Base-by-base conservation (phyloP, 1,140 invertebrate genomes). In the Drosophila navojoa region DNA sequence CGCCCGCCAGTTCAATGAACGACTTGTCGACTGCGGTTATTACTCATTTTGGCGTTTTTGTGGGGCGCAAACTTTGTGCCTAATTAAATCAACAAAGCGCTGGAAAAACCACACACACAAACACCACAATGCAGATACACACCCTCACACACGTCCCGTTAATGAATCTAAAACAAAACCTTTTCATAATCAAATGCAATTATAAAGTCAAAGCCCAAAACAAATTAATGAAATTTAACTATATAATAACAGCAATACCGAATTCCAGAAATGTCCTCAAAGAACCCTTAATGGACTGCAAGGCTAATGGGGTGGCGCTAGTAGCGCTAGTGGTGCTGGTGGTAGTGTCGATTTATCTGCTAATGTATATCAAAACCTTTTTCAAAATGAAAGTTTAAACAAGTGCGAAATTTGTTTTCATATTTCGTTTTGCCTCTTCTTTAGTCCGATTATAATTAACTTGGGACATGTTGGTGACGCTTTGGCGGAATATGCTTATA, bases 71-170 rank as follows among this genome's bases (percentile, higher is more conserved):
- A 71, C 49, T 71, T 81, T 82, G 87, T 86, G 70, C 66, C 79
- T 87, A 86, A 86, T 86, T 86, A 87, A 87, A 74, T 72, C 71
- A 76, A 76, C 71, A 70, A 80, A 87, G 63, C 76, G 81, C 44
- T 63, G 53, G 40, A 62, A 81, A 77, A 63, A 63, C 80, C 72
- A 68, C 57, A 76, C 32, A 59, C 9, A n/a, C 42, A 54, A 25
- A 49, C 16, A 19, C 45, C 25, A 16, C 49, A 25, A 22, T 22
- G 19, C 19, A 22, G 19, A 22, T 22, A 22, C 19, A 22, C 19
- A 22, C 19, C 19, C 19, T 22, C 13, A 27, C 29, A 52, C 35
- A 29, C 55, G 25, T 0, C 54, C 15, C 5, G 4, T n/a, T 22
- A 25, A n/a, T 22, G 6, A 13, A 50, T 49, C 68, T 64, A 55